Percentiles rank a stretch among this genome's conserved stretches.
phyloP scores from a whole-genome alignment of 1,140 invertebrate genomes.

The Meteorus sp. region DNA sequence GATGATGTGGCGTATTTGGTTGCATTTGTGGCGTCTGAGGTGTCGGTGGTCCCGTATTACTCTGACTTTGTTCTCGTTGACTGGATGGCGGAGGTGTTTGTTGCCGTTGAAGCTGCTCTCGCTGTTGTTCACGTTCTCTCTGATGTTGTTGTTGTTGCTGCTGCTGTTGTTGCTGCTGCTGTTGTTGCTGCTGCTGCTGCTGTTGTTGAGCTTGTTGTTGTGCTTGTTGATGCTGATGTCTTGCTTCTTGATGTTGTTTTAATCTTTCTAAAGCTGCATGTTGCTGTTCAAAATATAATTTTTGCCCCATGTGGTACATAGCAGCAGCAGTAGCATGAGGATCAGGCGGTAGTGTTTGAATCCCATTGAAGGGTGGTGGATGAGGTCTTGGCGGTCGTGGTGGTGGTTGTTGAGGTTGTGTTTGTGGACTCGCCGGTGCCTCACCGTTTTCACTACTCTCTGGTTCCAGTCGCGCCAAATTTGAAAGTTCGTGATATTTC shows the following conservation, averaged over 20 bases:
- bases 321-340: slow-evolving; percentile 57
- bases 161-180: slow-evolving; percentile 38
- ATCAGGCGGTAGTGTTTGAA: slow-evolving; percentile 62
- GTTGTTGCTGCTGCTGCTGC: slow-evolving; percentile 52
- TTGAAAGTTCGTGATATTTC: slow-evolving; percentile 84
- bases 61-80: slow-evolving; percentile 47
- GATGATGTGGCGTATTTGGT: slow-evolving; percentile 60
- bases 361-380: slow-evolving; percentile 58
- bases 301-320: slow-evolving; percentile 57
- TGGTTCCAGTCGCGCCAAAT: slow-evolving; percentile 81
- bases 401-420: slow-evolving; percentile 54
- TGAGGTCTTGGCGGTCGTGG: slow-evolving; percentile 63
- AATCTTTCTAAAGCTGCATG: slow-evolving; percentile 60
- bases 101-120: slow-evolving; percentile 52
- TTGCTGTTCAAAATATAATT: slow-evolving; percentile 58
- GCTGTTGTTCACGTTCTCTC: slow-evolving; percentile 58
- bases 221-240: slow-evolving; percentile 50
- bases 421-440: slow-evolving; percentile 60
- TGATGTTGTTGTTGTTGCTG: slow-evolving; percentile 55
- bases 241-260: slow-evolving; percentile 62
- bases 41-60: slow-evolving; percentile 48
- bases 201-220: slow-evolving; percentile 45
- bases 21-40: slow-evolving; percentile 47
- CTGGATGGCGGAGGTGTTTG: slow-evolving; percentile 60
- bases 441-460: slow-evolving; percentile 71